Base-by-base conservation (phyloP, 2,113 vertebrate species). In the Hiodon tergisus region DNA sequence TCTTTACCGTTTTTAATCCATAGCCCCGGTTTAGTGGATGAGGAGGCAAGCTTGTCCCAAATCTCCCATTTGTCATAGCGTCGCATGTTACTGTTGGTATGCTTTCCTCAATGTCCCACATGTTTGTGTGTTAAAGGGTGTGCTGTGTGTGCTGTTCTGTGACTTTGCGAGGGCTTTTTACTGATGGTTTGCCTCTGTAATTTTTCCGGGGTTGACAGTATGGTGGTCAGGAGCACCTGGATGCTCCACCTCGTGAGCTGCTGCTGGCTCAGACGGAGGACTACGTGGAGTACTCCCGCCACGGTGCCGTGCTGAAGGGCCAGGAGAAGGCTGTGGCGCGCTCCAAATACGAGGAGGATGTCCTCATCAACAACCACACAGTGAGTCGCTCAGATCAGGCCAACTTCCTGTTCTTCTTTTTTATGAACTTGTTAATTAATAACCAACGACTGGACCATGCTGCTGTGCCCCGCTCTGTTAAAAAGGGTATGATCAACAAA, bases 301-400 rank as follows among this genome's bases (percentile, higher is more conserved):
- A 98, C 11, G 97, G 97, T 1, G 96, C 96, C 0, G 93, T 99
- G 46, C 91, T 98, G 79, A 98, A 98, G 87, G 97, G 97, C 4
- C 97, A 94, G 53, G 95, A 98, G 81, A 95, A 97, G 80, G 97
- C 97, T n/a, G 86, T 98, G 3, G 94, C 93, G 10, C 93, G 93
- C 72, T 98, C 96, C 50, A 98, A 98, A 80, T 99, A 99, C 5
- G 97, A 98, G 78, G 97, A 99, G 80, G 97, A 98, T 3, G 94
- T 98, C 11, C 93, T 93, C 69, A 91, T 94, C 81, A 93, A 97
- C 86, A 99, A 99, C 82, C 97, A 99, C 81, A 92, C 86, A 1
- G 97, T 99, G 86, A 87, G 94, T 80, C 71, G 0, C 1, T 47
- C 16, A 3, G 31, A 31, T 31, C 31, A 31, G 31, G 31, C 31